These are phyloP conservation scores for Coleophora flavipennella DNA, from an alignment of 2,888 invertebrate genomes.

Conservation along the genomic window DNA sequence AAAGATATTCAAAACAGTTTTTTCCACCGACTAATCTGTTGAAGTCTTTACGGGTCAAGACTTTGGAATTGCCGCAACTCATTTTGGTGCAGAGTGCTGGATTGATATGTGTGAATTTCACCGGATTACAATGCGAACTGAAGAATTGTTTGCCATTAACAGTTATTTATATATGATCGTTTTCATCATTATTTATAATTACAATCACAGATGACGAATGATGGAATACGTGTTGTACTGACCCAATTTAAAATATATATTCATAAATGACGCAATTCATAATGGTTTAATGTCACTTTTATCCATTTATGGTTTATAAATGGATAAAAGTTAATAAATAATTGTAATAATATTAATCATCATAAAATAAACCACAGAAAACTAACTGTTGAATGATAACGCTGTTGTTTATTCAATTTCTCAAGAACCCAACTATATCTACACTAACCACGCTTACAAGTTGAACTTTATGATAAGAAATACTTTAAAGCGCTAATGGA, in stretches of 20 bases:
- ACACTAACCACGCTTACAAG: background rate
- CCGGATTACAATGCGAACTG: background rate
- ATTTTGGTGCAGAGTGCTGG: background rate
- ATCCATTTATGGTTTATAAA: too few species aligned
- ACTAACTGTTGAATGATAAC: too few species aligned
- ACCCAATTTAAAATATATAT: slow-evolving; percentile 5
- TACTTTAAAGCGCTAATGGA: background rate
- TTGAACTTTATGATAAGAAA: background rate
- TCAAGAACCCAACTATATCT: too few species aligned
- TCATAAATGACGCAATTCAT: background rate
- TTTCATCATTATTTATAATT: background rate
- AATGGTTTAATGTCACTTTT: background rate
- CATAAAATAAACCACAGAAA: background rate
- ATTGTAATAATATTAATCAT: background rate
- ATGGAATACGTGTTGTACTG: background rate
- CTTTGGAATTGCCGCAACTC: slow-evolving; percentile 4
- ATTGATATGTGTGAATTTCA: background rate
- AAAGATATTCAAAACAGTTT: slow-evolving; percentile 1
- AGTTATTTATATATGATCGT: slow-evolving; percentile 1
- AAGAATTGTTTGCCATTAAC: slow-evolving; percentile 1
- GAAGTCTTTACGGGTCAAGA: slow-evolving; percentile 2
- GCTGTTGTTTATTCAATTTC: too few species aligned
- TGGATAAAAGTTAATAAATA: background rate
- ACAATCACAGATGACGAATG: background rate
- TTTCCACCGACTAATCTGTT: slow-evolving; percentile 2